phyloP scores from a whole-genome alignment of 2,888 invertebrate species.

The Marronus borbonicus region DNA sequence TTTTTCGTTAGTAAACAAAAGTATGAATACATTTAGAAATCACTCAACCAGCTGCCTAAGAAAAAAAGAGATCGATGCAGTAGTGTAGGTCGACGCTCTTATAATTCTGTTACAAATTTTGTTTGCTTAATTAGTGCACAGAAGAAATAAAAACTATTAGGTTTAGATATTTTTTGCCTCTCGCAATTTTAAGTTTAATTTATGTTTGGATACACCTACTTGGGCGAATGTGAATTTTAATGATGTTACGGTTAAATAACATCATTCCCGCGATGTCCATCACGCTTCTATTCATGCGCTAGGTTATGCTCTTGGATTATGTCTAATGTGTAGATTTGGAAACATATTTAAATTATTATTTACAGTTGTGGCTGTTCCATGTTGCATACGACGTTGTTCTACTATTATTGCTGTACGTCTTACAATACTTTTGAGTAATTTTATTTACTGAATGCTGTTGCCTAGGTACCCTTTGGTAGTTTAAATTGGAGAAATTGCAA shows the following conservation, averaged over 20 bases:
- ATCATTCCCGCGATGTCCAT: constrained; percentile 2
- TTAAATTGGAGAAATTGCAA: too few relatives aligned
- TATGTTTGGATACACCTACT: constrained; percentile 1
- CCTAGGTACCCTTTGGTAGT: too few relatives aligned
- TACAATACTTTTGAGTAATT: too few relatives aligned
- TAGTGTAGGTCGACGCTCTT: constrained; percentile 34
- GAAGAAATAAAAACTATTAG: constrained; percentile 31
- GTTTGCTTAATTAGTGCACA: constrained; percentile 43
- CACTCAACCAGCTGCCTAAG: constrained; percentile 11
- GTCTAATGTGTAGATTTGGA: neutral
- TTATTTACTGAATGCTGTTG: too few relatives aligned
- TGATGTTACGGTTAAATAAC: constrained; percentile 13
- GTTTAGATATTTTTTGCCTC: neutral
- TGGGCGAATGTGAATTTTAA: constrained; percentile 26
- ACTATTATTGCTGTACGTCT: too few relatives aligned
- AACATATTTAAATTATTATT: neutral
- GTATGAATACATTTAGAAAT: constrained; percentile 5
- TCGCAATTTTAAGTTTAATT: neutral
- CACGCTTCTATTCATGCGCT: neutral
- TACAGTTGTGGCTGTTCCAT: too few relatives aligned
- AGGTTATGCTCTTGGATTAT: neutral
- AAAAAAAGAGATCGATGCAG: constrained; percentile 34
- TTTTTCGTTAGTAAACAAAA: constrained; percentile 7
- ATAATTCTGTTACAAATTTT: constrained; percentile 34
- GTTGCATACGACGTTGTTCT: too few relatives aligned